phyloP scores from a whole-genome alignment of 2,888 invertebrate species.

The Pilophorus perplexus region DNA sequence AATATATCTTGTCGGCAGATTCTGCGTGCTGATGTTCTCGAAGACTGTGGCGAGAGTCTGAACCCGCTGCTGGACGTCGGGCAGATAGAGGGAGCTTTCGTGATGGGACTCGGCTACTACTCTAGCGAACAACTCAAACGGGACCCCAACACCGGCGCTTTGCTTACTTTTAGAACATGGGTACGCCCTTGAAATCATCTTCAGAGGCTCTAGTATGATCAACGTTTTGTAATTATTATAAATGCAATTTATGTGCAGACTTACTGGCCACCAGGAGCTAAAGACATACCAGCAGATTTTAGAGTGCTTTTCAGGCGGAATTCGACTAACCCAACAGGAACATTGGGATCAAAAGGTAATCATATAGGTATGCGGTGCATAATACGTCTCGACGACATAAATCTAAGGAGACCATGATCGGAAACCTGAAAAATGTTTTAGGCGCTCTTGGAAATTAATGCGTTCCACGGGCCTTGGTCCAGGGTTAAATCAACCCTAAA shows the following conservation, averaged over 20 bases:
- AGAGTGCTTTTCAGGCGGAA: constrained; percentile 67
- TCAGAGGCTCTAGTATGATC: no score
- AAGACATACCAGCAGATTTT: constrained; percentile 75
- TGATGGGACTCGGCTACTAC: constrained; percentile 68
- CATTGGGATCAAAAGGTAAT: constrained; percentile 65
- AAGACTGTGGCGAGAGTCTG: constrained; percentile 72
- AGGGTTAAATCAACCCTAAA: no score
- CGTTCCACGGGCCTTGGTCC: no score
- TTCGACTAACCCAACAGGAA: constrained; percentile 63
- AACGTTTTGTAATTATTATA: no score
- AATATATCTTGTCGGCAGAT: constrained; percentile 52
- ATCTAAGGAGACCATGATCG: no score
- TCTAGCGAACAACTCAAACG: constrained; percentile 69
- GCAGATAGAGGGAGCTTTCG: constrained; percentile 59
- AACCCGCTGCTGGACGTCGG: constrained; percentile 72
- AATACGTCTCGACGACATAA: neutral
- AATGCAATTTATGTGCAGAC: no score
- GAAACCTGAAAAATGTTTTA: no score
- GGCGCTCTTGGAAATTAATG: no score
- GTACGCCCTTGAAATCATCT: constrained; percentile 50
- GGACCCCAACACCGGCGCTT: constrained; percentile 65
- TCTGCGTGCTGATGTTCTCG: constrained; percentile 67
- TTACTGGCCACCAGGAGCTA: constrained; percentile 73
- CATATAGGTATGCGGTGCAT: neutral
- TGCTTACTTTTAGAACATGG: constrained; percentile 74